Percentiles rank a stretch among this genome's conserved stretches.
These are phyloP conservation scores for Alethe diademata DNA, from an alignment of 2,113 vertebrate genomes.

Conservation along the genomic window DNA sequence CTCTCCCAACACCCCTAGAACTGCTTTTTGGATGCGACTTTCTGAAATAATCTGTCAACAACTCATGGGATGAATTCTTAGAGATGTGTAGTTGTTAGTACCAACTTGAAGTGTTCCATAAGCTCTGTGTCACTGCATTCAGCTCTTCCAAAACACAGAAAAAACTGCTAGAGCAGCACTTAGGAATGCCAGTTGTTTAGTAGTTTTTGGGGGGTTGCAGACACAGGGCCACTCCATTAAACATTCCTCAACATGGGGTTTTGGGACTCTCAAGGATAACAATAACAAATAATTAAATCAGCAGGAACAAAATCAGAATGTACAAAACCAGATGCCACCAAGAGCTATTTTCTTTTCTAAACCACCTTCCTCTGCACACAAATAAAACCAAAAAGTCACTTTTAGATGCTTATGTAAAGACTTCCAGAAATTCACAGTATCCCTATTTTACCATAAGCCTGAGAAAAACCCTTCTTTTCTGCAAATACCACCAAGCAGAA, in stretches of 20 bases:
- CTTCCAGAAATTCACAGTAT: neutral
- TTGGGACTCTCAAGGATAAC: neutral
- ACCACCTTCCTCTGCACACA: neutral
- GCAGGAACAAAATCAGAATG: neutral
- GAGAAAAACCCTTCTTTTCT: neutral
- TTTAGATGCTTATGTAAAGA: neutral
- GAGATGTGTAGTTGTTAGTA: neutral
- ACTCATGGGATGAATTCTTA: neutral
- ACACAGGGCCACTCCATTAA: neutral
- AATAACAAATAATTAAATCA: neutral
- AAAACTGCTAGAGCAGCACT: neutral
- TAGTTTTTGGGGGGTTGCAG: neutral
- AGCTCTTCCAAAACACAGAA: neutral
- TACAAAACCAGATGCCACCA: neutral
- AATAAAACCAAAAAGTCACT: neutral
- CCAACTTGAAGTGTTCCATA: neutral
- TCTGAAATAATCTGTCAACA: neutral
- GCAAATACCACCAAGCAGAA: neutral
- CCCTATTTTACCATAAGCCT: neutral
- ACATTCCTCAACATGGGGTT: neutral
- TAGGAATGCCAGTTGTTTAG: neutral
- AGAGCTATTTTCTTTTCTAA: neutral
- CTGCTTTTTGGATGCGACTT: neutral
- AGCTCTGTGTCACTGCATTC: neutral
- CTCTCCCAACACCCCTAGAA: neutral